Conservation (phyloP, 2,113 vertebrate genomes). For the Poicephalus meyeri region DNA sequence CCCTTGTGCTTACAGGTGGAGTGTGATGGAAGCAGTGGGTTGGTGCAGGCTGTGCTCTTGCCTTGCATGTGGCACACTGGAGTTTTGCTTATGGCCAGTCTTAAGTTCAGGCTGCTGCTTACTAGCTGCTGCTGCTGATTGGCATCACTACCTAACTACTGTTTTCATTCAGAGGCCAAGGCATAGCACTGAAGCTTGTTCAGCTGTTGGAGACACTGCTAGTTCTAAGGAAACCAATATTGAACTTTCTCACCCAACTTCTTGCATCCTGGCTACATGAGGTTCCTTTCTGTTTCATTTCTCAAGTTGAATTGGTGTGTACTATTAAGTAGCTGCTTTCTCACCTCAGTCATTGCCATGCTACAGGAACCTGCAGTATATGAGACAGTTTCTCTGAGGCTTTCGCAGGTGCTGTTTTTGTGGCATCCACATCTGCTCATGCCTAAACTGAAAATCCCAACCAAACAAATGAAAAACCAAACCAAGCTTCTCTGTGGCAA, state of each 20-base stretch:
- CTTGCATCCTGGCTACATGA: not conserved
- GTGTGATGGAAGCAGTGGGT: not conserved
- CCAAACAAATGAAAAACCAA: not conserved
- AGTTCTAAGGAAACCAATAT: not conserved
- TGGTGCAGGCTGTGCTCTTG: not conserved
- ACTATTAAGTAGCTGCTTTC: not conserved
- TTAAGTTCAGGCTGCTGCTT: not conserved
- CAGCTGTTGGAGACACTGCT: not conserved
- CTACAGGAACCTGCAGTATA: not conserved
- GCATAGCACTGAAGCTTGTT: not conserved
- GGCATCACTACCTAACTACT: not conserved
- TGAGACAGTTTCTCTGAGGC: not conserved
- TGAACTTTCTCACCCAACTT: not conserved
- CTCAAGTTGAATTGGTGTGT: not conserved
- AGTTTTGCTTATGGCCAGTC: not conserved
- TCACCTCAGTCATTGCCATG: fast-evolving
- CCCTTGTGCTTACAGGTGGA: not conserved
- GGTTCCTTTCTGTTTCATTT: not conserved
- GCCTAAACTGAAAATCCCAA: not conserved
- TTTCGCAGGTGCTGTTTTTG: not conserved
- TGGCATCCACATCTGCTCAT: not conserved
- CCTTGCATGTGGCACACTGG: not conserved
- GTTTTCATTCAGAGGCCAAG: not conserved
- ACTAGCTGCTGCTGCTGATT: not conserved
- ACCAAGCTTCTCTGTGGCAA: not conserved